Conservation (phyloP, 1,140 invertebrate genomes). For the Brachionus rotundiformis region DNA sequence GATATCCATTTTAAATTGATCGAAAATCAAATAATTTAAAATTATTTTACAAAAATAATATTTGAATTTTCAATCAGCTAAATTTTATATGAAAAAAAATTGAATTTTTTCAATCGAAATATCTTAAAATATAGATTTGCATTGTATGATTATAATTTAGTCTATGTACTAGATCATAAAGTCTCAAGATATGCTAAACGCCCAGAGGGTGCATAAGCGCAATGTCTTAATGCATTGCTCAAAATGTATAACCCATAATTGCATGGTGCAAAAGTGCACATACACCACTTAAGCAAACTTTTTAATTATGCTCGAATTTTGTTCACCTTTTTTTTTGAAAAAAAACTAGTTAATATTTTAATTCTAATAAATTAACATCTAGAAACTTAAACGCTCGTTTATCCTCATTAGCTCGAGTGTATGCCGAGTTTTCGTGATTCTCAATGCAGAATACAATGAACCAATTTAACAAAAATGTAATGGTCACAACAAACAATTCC, state of each 20-base stretch:
- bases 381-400: background rate
- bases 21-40: background rate
- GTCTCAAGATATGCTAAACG: background rate
- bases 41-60: background rate
- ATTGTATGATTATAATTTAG: constrained; percentile 20
- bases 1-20: background rate
- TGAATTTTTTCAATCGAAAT: constrained; percentile 12
- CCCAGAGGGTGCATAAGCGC: constrained; percentile 3
- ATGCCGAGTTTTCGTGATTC: background rate
- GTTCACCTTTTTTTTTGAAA: constrained; percentile 45
- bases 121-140: background rate
- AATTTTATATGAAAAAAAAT: constrained; percentile 12
- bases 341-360: background rate
- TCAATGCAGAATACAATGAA: background rate
- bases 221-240: background rate
- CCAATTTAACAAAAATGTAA: constrained; percentile 50
- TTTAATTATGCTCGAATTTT: constrained; percentile 42
- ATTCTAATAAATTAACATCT: constrained; percentile 20
- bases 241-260: background rate
- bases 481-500: background rate
- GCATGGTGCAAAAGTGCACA: constrained; percentile 6
- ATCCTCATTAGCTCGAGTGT: background rate
- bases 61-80: constrained; percentile 23
- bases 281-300: background rate
- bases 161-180: background rate